Base-by-base conservation (phyloP, 2,113 vertebrate species). In the Greenwoodochromis staneri region DNA sequence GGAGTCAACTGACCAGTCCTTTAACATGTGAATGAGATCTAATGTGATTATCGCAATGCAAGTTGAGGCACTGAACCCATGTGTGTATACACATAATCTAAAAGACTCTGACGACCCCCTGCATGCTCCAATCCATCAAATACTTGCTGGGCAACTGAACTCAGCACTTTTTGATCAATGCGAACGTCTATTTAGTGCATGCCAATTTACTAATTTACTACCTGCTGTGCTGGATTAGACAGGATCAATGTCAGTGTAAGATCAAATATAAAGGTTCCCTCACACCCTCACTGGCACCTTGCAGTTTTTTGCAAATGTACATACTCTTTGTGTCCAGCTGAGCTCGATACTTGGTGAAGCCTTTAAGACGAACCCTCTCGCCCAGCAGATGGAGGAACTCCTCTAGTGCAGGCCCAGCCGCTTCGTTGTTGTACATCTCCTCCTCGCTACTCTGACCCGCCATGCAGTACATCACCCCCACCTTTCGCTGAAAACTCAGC, bases 391-490 rank as follows among this genome's bases (percentile, higher is more conserved):
- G 98, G 69, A 99, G 98, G 94, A 99, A 99, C 83, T 99, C 99
- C 90, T 99, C 98, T 81, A 99, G 97, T 12, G 98, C 98, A 2
- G 97, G 97, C 45, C 98, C 98, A 1, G 99, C 97, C 4, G 97
- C 96, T 84, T 99, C 99, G 16, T 99, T 99, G 91, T 99, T 99
- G 94, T 99, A 99, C 98, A 99, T 99, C 93, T 99, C 99, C 84
- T 99, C 98, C 93, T 99, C 98, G 0, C 97, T 98, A 96, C 98
- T 99, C 94, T 99, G 98, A 73, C 98, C 98, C 0, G 97, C 97
- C 96, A 97, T 98, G 95, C 99, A 99, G 96, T 99, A 99, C 98
- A 99, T 99, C 95, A 99, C 97, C 91, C 99, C 99, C 59, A 99
- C 99, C 92, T 99, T 99, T 80, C 98, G 96, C 85, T 99, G 98